Percentiles rank a stretch among this genome's conserved stretches.
Evolutionary conservation across 2,888 invertebrate genomes (phyloP).

Genomic region (Germaria angustata): DNA sequence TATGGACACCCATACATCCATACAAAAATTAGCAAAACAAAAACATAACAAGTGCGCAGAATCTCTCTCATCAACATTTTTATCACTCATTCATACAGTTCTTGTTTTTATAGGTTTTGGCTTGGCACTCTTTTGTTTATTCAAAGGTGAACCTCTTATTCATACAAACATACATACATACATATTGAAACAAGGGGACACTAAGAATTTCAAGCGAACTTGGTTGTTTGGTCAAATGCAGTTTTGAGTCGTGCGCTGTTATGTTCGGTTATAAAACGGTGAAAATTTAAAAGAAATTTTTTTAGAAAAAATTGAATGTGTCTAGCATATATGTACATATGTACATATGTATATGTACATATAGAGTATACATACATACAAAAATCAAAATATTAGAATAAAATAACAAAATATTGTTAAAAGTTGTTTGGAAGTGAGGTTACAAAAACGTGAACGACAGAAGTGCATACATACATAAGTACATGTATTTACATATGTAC

Average conservation of each 20-base stretch:
- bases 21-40: slow-evolving; percentile 56
- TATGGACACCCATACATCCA: neutral
- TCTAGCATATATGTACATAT: too few relatives aligned
- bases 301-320: slow-evolving; percentile 13
- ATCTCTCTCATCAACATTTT: neutral
- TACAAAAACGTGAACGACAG: neutral
- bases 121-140: neutral
- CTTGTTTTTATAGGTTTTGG: neutral
- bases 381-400: slow-evolving; percentile 16
- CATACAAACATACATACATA: too few relatives aligned
- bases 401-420: slow-evolving; percentile 2
- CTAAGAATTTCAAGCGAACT: slow-evolving; percentile 13
- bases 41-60: slow-evolving; percentile 59
- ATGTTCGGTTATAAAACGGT: slow-evolving; percentile 71
- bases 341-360: too few relatives aligned
- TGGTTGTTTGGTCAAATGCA: slow-evolving; percentile 70
- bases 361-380: too few relatives aligned
- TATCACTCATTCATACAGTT: neutral
- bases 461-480: too few relatives aligned
- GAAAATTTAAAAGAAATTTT: slow-evolving; percentile 29
- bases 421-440: slow-evolving; percentile 15
- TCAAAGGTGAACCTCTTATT: slow-evolving; percentile 28
- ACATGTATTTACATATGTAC: too few relatives aligned
- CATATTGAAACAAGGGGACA: slow-evolving; percentile 18
- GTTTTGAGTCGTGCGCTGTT: slow-evolving; percentile 76